Evolutionary conservation across 2,888 invertebrate genomes (phyloP).

Genomic region (Drosophila flavopinicola): DNA sequence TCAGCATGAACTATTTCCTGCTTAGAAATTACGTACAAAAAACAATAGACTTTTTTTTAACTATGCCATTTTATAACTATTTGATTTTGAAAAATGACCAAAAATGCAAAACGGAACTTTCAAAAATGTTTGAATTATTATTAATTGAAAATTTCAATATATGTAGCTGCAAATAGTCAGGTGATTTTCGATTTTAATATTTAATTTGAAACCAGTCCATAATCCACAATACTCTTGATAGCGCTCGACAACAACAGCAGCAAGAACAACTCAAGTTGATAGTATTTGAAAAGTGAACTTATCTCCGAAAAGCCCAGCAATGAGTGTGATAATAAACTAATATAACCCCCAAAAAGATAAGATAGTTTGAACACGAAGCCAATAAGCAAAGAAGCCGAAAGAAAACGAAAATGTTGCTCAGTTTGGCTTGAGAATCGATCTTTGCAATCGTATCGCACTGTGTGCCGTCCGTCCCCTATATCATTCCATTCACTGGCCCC

Average conservation of each 20-base stretch:
- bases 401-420: not conserved
- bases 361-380: constrained; percentile 20
- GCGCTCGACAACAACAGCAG: not conserved
- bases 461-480: not conserved
- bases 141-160: too few relatives aligned
- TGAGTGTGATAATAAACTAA: constrained; percentile 25
- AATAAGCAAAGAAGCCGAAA: constrained; percentile 4
- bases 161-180: too few relatives aligned
- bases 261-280: constrained; percentile 3
- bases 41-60: too few relatives aligned
- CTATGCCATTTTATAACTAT: too few relatives aligned
- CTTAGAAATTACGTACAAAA: too few relatives aligned
- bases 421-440: constrained; percentile 4
- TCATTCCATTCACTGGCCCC: constrained; percentile 27
- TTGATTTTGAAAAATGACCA: too few relatives aligned
- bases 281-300: constrained; percentile 21
- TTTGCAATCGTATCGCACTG: not conserved
- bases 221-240: not conserved
- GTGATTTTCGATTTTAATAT: too few relatives aligned
- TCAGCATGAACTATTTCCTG: too few relatives aligned
- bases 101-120: too few relatives aligned
- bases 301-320: constrained; percentile 12
- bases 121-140: too few relatives aligned
- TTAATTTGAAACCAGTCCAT: not conserved
- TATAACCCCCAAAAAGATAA: constrained; percentile 31